Percentiles rank a stretch among this genome's conserved stretches.
phyloP scores from a whole-genome alignment of 2,113 vertebrate genomes.

The Cricetomys ansorgei region DNA sequence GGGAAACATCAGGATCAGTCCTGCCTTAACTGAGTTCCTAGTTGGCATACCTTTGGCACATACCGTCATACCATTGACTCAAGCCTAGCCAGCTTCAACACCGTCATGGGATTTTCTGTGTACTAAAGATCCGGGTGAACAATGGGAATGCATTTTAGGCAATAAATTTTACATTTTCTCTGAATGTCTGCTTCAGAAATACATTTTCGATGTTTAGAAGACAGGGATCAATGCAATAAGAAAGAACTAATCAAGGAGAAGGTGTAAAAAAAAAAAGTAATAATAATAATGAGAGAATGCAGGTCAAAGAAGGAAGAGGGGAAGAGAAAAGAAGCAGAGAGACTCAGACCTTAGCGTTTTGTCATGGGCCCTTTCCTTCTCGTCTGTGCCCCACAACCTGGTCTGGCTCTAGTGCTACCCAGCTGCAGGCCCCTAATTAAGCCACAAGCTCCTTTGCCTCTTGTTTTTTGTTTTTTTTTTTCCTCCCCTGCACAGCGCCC shows the following conservation, averaged over 20 bases:
- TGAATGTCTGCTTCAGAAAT: background rate
- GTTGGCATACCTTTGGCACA: too few relatives aligned
- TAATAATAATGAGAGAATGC: background rate
- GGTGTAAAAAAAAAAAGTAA: background rate
- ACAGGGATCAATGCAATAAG: background rate
- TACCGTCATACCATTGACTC: too few relatives aligned
- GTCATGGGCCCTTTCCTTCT: background rate
- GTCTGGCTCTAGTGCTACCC: background rate
- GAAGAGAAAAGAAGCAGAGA: too few relatives aligned
- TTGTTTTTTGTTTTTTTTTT: too few relatives aligned
- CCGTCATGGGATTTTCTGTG: background rate
- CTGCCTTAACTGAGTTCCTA: background rate
- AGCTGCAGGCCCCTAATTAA: background rate
- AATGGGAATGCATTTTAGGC: background rate
- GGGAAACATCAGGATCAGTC: background rate
- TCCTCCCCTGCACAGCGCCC: background rate
- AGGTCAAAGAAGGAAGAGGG: background rate
- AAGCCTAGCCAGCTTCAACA: background rate
- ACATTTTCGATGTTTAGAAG: background rate
- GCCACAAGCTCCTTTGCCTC: background rate
- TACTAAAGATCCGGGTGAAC: background rate
- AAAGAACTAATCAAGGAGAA: background rate
- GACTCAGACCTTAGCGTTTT: accelerated
- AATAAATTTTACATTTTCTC: conserved; percentile 4
- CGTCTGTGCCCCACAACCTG: background rate